Evolutionary conservation across 1,140 invertebrate species (phyloP), one percentile per base, ranked within the genome.

Genomic region (Drosophila dunni): DNA sequence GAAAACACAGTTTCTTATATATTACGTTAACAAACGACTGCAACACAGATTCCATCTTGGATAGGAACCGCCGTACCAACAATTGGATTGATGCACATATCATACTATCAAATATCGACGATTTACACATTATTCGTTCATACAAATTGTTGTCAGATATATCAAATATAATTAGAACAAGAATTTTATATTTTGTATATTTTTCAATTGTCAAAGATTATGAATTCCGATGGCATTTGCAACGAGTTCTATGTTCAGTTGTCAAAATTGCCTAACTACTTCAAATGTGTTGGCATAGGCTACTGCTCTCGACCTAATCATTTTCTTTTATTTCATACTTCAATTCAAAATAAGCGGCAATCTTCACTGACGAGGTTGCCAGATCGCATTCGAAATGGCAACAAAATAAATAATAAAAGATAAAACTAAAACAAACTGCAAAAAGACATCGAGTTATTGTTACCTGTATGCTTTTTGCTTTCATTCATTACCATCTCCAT

Each of bases 11-110:
- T 17, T 58, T 66, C 38, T 61, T 66, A 61, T 74, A 68, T 66
- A 61, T 74, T 86, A 86, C 83, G 57, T 86, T 60, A 48, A 80
- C 46, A 69, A 86, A 48, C 7, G 64, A 78, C 15, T 74, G 63
- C 48, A 79, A 46, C 44, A 80, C 33, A 83, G 62, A 45, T 15
- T 83, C 77, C 79, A 88, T 53, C 17, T 45, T 68, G 57, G 46
- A 66, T 45, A 81, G 51, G 17, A 63, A 48, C n/a, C 73, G 75
- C 38, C 76, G 73, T 42, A 71, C 53, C 46, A 82, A 57, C 42
- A 38, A 24, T 56, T 79, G 50, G 40, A 71, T 63, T n/a, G 78
- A 62, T 24, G 51, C 48, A 44, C 65, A 17, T 33, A 77, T 67
- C 57, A 77, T 53, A 50, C 64, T 68, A 24, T 61, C 29, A 38